Conservation (phyloP, 2,113 vertebrate genomes). For the Thamnophis sirtalis region DNA sequence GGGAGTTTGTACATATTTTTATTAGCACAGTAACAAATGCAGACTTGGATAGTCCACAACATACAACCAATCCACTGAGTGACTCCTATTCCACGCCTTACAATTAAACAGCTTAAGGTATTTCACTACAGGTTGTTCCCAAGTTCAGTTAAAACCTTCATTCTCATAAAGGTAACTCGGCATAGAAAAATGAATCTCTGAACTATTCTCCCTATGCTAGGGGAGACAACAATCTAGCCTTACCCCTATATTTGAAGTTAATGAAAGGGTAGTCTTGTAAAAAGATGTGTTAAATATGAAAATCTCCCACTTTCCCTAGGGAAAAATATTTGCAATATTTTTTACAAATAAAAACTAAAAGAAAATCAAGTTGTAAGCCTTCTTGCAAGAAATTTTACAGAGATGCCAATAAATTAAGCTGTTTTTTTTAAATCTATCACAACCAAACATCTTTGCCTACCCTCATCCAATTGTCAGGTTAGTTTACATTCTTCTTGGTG, state of each 20-base stretch:
- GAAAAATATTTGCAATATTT: conserved; percentile 56
- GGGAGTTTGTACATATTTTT: conserved; percentile 72
- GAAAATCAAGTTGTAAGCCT: conserved; percentile 4
- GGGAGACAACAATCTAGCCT: conserved; percentile 52
- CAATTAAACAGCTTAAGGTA: conserved; percentile 83
- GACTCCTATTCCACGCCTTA: conserved; percentile 75
- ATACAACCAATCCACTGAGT: conserved; percentile 77
- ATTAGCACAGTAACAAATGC: conserved; percentile 85
- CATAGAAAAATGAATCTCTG: conserved; percentile 72
- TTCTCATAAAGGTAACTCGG: conserved; percentile 68
- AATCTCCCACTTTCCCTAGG: conserved; percentile 48
- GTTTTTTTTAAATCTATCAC: conserved; percentile 63
- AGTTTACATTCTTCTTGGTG: conserved; percentile 69
- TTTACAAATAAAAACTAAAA: conserved; percentile 55
- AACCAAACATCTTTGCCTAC: conserved; percentile 43
- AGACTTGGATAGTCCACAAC: conserved; percentile 76
- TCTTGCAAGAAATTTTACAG: conserved; percentile 59
- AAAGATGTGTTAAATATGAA: conserved; percentile 69
- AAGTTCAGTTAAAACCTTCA: conserved; percentile 67
- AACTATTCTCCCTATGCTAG: conserved; percentile 65
- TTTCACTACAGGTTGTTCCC: conserved; percentile 75
- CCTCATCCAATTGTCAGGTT: conserved; percentile 56
- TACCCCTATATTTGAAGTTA: conserved; percentile 51
- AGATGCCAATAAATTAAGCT: conserved; percentile 72
- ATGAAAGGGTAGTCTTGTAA: conserved; percentile 69